These are phyloP conservation scores for Bombus confusus DNA, from an alignment of 1,140 invertebrate genomes.

Conservation along the genomic window DNA sequence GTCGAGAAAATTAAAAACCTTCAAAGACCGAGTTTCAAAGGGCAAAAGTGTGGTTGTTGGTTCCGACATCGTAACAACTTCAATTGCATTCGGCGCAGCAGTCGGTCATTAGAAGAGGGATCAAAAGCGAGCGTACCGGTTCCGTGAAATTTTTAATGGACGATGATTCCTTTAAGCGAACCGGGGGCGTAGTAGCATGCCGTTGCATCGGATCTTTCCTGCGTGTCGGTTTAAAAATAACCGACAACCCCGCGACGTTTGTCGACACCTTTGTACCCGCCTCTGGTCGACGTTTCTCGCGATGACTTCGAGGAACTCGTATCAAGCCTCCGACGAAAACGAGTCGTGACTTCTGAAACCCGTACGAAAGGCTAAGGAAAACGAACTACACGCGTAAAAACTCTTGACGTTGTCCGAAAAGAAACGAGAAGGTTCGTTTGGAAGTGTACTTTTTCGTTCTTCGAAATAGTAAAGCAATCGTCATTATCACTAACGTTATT, in stretches of 20 bases:
- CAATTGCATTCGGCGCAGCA: background rate
- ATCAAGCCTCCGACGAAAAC: conserved; percentile 11
- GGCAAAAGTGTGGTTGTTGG: background rate
- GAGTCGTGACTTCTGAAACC: background rate
- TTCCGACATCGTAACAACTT: background rate
- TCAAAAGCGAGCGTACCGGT: background rate
- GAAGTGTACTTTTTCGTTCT: background rate
- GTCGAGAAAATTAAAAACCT: background rate
- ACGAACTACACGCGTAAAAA: background rate
- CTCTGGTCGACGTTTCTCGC: background rate
- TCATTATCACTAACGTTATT: too few species aligned
- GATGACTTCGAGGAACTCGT: conserved; percentile 11
- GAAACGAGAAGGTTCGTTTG: background rate
- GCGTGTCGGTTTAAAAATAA: conserved; percentile 33
- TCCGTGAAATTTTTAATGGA: conserved; percentile 11
- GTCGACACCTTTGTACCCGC: conserved; percentile 19
- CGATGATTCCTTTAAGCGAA: background rate
- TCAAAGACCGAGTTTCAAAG: background rate
- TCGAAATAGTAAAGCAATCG: background rate
- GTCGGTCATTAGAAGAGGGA: background rate
- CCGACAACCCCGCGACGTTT: background rate
- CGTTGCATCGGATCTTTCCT: background rate
- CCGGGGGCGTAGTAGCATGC: too few species aligned
- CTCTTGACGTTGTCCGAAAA: background rate
- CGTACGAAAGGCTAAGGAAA: background rate